Conservation (phyloP, 1,140 invertebrate genomes). For the Teleogryllus occipitalis region DNA sequence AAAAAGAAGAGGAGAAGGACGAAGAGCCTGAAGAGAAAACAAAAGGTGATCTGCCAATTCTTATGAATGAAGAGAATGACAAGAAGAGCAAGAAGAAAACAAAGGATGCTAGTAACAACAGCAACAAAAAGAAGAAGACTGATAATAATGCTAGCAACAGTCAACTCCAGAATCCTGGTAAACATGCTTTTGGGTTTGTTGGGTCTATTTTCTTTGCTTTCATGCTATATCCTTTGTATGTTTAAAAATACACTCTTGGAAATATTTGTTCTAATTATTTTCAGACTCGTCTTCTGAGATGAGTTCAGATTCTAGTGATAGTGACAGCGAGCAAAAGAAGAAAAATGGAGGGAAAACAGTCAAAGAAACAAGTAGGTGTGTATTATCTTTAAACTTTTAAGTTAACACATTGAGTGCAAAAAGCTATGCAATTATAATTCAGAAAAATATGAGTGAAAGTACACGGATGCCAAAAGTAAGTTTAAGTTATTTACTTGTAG, state of each 20-base stretch:
- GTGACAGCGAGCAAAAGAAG: conserved; percentile 49
- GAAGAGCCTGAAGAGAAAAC: not conserved
- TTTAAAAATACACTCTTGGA: not conserved
- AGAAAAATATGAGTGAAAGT: too few relatives aligned
- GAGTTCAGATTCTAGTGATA: conserved; percentile 62
- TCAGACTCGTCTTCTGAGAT: conserved; percentile 59
- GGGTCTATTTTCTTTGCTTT: not conserved
- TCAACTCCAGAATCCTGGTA: too few relatives aligned
- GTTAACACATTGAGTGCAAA: too few relatives aligned
- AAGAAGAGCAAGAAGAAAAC: conserved; percentile 47
- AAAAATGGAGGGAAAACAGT: conserved; percentile 33
- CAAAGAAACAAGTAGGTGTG: conserved; percentile 31
- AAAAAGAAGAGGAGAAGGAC: not conserved
- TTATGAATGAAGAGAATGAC: conserved; percentile 52
- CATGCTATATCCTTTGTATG: not conserved
- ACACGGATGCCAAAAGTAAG: not conserved
- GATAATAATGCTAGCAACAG: conserved; percentile 29
- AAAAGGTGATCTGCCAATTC: conserved; percentile 20
- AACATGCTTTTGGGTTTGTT: too few relatives aligned
- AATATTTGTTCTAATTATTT: conserved; percentile 22
- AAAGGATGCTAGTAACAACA: conserved; percentile 31
- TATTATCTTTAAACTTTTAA: not conserved
- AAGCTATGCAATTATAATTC: too few relatives aligned
- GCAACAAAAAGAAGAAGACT: conserved; percentile 34
- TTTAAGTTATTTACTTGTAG: not conserved